A percentile compares a stretch with the other conserved stretches of the same genome.
Conservation (phyloP, 2,797 vertebrate genomes). For the Bradypodion ventrale region DNA sequence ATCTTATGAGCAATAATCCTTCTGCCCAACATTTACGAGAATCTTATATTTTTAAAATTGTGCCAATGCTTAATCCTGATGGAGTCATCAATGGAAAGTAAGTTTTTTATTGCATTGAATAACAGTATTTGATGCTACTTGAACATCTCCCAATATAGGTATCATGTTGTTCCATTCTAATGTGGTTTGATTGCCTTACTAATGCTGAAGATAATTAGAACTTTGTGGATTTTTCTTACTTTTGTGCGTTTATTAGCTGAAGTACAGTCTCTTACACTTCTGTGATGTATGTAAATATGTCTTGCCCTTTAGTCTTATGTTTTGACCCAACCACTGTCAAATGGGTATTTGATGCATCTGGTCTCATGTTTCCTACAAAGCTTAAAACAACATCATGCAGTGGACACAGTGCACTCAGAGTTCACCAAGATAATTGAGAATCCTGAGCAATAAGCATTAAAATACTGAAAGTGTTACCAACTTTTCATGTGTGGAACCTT, state of each 20-base stretch:
- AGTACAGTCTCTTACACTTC: neutral
- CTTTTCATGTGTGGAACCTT: neutral
- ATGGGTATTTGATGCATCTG: neutral
- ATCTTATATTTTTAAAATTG: slow-evolving; percentile 96
- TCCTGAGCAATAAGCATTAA: neutral
- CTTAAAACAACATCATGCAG: neutral
- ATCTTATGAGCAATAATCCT: slow-evolving; percentile 90
- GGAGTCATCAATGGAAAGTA: slow-evolving; percentile 98
- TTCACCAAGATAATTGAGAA: neutral
- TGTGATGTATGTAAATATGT: neutral
- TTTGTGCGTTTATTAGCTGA: neutral
- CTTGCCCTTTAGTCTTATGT: neutral
- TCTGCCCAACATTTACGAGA: slow-evolving; percentile 90
- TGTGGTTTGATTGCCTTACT: neutral
- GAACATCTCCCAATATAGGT: neutral
- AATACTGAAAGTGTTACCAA: neutral
- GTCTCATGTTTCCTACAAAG: neutral
- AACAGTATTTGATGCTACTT: neutral
- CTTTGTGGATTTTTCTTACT: neutral
- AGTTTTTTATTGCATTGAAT: slow-evolving; percentile 61
- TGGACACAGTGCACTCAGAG: neutral
- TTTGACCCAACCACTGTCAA: neutral
- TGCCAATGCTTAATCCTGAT: slow-evolving; percentile 98
- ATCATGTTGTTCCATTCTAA: neutral
- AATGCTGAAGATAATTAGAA: neutral